A percentile compares a stretch with the other conserved stretches of the same genome.
These are phyloP conservation scores for Sanderia malayensis DNA, from an alignment of 30 jellyfish, hydroid and myxozoan species.

Conservation along the genomic window DNA sequence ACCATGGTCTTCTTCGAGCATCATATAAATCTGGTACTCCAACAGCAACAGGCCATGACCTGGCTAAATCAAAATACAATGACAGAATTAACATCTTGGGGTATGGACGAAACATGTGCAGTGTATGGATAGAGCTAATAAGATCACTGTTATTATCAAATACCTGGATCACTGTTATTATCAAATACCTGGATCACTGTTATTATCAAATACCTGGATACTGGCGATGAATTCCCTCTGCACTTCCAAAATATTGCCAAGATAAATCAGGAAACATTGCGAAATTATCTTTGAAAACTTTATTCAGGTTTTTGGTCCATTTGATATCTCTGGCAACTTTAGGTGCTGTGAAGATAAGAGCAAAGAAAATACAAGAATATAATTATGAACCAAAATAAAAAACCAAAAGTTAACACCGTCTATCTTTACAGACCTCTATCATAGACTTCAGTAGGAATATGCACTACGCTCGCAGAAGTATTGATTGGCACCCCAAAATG, in stretches of 20 bases:
- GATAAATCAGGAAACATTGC: slow-evolving; percentile 77
- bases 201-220: slow-evolving; percentile 61
- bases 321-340: slow-evolving; percentile 77
- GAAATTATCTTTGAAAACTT: slow-evolving; percentile 60
- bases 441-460: slow-evolving; percentile 77
- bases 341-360: no score
- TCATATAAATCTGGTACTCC: slow-evolving; percentile 82
- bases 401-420: not conserved
- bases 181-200: not conserved
- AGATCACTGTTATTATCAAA: no score
- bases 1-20: slow-evolving; percentile 92
- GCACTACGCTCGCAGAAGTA: slow-evolving; percentile 75
- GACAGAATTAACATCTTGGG: not conserved
- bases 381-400: not conserved
- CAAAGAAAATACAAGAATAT: no score
- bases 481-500: slow-evolving; percentile 69
- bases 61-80: slow-evolving; percentile 4
- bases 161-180: not conserved
- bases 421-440: slow-evolving; percentile 39
- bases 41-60: slow-evolving; percentile 83
- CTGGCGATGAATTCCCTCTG: slow-evolving; percentile 89
- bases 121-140: no score
- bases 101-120: no score
- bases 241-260: slow-evolving; percentile 94
- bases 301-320: slow-evolving; percentile 79